Percentiles rank a stretch among this genome's conserved stretches.
Evolutionary conservation across 2,113 vertebrate species (phyloP).

Genomic region (Notechis scutatus): DNA sequence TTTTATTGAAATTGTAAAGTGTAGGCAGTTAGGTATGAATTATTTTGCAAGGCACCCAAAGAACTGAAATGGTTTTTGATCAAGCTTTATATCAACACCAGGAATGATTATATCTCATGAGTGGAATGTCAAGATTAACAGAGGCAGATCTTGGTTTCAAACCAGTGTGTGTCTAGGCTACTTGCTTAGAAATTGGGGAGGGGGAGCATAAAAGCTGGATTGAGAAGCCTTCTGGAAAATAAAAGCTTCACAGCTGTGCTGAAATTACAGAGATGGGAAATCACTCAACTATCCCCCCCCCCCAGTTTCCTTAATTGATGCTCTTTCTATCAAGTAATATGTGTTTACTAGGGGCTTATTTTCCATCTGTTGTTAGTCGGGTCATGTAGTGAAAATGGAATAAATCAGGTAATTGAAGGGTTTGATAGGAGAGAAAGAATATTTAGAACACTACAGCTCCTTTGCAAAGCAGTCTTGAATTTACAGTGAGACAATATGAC

Average conservation of each 20-base stretch:
- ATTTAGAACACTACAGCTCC: background rate
- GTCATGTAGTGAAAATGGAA: background rate
- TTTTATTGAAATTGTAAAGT: background rate
- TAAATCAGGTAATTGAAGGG: background rate
- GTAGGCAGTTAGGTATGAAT: background rate
- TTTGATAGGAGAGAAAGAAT: background rate
- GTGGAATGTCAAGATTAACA: background rate
- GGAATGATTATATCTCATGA: background rate
- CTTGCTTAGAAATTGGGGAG: background rate
- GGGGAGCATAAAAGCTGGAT: background rate
- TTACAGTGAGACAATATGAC: background rate
- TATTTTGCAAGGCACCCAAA: background rate
- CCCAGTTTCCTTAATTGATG: background rate
- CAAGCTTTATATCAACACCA: background rate
- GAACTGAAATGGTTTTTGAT: background rate
- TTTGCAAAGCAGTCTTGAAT: background rate
- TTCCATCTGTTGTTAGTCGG: background rate
- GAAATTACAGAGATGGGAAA: background rate
- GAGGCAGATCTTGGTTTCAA: background rate
- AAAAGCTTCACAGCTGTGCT: background rate
- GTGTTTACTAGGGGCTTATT: background rate
- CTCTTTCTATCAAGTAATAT: background rate
- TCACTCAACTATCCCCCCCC: background rate
- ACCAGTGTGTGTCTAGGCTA: background rate
- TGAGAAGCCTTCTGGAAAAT: background rate